Conservation (phyloP, 2,113 vertebrate species). For the Petromus typicus region DNA sequence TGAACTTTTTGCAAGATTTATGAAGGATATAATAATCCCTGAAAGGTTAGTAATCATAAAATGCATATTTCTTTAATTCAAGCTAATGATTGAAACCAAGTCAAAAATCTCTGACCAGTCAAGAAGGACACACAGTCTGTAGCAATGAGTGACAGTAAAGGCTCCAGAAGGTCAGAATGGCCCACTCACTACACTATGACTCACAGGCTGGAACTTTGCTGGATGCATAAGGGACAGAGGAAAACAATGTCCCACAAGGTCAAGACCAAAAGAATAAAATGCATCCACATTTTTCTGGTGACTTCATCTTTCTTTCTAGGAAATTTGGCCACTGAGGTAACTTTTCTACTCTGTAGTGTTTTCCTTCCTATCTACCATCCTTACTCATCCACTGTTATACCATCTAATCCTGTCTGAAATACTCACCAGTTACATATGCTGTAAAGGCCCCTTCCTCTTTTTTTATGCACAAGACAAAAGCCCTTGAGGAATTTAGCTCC, state of each 20-base stretch:
- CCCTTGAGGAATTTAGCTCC: not conserved
- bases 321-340: not conserved
- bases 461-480: not conserved
- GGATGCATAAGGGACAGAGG: not conserved
- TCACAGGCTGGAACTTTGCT: not conserved
- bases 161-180: not conserved
- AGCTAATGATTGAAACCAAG: constrained; percentile 1
- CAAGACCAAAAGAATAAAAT: not conserved
- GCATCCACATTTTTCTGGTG: not conserved
- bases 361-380: not conserved
- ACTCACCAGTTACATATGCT: not conserved
- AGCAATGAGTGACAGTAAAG: not conserved
- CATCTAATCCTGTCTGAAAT: not conserved
- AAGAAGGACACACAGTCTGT: not conserved
- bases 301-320: constrained; percentile 11
- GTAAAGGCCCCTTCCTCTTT: not conserved
- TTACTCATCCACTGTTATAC: not conserved
- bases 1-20: not conserved
- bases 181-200: not conserved
- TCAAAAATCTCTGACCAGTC: constrained; percentile 14
- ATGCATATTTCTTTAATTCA: constrained; percentile 33
- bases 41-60: constrained; percentile 6
- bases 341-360: not conserved
- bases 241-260: not conserved
- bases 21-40: not conserved